Conservation (phyloP, 2,113 vertebrate genomes). For the Tragulus kanchil region DNA sequence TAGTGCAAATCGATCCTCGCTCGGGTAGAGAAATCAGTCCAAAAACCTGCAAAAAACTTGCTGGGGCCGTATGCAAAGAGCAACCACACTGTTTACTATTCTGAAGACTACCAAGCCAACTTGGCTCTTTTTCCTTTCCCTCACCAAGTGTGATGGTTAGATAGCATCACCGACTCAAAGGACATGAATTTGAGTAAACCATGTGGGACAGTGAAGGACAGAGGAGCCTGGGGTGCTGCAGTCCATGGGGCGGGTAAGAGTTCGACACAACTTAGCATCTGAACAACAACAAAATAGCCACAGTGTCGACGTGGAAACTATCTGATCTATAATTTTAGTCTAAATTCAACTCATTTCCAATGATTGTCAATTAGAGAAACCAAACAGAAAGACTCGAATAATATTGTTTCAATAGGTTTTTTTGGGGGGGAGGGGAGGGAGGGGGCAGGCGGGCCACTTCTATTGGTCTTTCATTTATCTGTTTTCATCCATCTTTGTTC, state of each 20-base stretch:
- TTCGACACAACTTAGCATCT: not conserved
- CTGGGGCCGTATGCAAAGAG: not conserved
- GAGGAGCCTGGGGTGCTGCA: not conserved
- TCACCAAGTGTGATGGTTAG: not conserved
- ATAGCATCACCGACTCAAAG: not conserved
- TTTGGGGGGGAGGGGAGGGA: not conserved
- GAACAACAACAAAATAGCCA: not conserved
- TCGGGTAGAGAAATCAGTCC: not conserved
- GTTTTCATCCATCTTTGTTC: too few species aligned
- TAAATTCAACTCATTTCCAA: not conserved
- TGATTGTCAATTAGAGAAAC: not conserved
- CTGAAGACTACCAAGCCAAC: not conserved
- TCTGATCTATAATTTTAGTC: not conserved
- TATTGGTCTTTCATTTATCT: too few species aligned
- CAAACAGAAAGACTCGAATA: not conserved
- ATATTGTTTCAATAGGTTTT: too few species aligned
- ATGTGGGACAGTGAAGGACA: not conserved
- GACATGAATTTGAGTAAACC: not conserved
- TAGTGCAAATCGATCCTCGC: not conserved
- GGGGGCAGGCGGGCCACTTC: too few species aligned
- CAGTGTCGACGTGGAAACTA: not conserved
- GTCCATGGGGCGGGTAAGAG: not conserved
- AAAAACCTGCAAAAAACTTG: not conserved
- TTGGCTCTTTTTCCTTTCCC: not conserved
- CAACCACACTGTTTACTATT: not conserved